Evolutionary conservation across 2,797 vertebrate species (phyloP).

Genomic region (Anabas testudineus): DNA sequence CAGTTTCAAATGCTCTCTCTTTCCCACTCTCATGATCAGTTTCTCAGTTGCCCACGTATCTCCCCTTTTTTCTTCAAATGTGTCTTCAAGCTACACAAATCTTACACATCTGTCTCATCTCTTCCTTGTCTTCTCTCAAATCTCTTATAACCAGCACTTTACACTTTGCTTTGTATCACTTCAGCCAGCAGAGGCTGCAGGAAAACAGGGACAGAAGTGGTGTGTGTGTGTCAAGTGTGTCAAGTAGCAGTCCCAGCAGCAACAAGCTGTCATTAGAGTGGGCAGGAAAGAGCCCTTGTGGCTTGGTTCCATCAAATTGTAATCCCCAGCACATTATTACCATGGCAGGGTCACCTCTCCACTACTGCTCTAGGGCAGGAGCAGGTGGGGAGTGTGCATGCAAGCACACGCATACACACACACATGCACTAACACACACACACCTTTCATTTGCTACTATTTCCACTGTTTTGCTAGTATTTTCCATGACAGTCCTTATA

Average conservation of each 20-base stretch:
- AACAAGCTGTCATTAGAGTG: conserved; percentile 86
- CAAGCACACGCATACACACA: conserved; percentile 22
- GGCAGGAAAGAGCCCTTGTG: conserved; percentile 85
- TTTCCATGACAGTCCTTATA: conserved; percentile 84
- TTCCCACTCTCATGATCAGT: conserved; percentile 19
- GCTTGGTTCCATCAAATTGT: conserved; percentile 84
- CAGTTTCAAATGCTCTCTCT: conserved; percentile 46
- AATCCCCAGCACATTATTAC: conserved; percentile 84
- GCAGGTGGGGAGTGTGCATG: conserved; percentile 71
- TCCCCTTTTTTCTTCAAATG: conserved; percentile 21
- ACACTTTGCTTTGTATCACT: conserved; percentile 41
- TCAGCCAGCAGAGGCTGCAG: conserved; percentile 37
- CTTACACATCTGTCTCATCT: conserved; percentile 39
- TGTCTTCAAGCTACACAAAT: conserved; percentile 40
- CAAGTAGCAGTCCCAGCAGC: conserved; percentile 80
- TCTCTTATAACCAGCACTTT: conserved; percentile 47
- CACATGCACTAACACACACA: conserved; percentile 13
- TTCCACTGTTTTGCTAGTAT: conserved; percentile 71
- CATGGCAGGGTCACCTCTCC: conserved; percentile 84
- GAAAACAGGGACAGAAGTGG: conserved; percentile 36
- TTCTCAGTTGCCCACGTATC: conserved; percentile 22
- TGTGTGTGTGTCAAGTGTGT: conserved; percentile 59
- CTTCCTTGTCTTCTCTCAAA: conserved; percentile 38
- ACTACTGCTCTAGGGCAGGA: conserved; percentile 66
- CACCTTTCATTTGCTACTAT: conserved; percentile 55